phyloP scores from a whole-genome alignment of 2,888 invertebrate species.

The Abrostola triplasia region DNA sequence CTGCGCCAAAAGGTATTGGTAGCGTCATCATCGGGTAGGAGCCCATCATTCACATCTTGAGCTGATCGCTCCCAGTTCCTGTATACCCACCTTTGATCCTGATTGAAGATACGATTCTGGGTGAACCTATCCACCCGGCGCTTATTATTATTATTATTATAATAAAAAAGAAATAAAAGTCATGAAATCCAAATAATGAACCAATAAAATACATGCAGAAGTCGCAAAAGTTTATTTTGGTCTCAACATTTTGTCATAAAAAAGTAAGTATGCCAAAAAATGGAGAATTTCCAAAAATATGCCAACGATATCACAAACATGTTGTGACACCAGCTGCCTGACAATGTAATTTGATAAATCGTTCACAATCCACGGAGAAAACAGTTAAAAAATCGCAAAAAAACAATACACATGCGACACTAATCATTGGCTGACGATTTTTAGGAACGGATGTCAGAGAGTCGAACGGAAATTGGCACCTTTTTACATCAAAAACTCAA shows the following conservation, averaged over 20 bases:
- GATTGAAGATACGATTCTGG: no score
- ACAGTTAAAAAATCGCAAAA: constrained; percentile 75
- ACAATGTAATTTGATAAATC: constrained; percentile 78
- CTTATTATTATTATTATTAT: no score
- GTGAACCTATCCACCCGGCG: no score
- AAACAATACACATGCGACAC: constrained; percentile 81
- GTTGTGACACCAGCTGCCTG: constrained; percentile 76
- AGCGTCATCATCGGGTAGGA: no score
- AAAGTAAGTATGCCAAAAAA: constrained; percentile 45
- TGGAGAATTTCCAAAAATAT: constrained; percentile 57
- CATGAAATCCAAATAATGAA: neutral
- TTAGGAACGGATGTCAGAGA: constrained; percentile 83
- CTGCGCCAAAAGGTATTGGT: no score
- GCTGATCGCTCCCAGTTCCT: no score
- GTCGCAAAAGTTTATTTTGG: constrained; percentile 41
- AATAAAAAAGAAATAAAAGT: no score
- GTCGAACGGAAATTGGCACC: constrained; percentile 86
- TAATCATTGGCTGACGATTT: constrained; percentile 84
- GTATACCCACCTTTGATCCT: no score
- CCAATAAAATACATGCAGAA: neutral
- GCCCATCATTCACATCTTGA: no score
- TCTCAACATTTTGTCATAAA: constrained; percentile 22
- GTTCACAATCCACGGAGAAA: constrained; percentile 71
- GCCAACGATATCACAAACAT: constrained; percentile 61
- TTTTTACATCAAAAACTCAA: constrained; percentile 71